Evolutionary conservation across 2,888 invertebrate species (phyloP), one percentile per base, ranked within the genome.

Genomic region (Orthosia incerta): DNA sequence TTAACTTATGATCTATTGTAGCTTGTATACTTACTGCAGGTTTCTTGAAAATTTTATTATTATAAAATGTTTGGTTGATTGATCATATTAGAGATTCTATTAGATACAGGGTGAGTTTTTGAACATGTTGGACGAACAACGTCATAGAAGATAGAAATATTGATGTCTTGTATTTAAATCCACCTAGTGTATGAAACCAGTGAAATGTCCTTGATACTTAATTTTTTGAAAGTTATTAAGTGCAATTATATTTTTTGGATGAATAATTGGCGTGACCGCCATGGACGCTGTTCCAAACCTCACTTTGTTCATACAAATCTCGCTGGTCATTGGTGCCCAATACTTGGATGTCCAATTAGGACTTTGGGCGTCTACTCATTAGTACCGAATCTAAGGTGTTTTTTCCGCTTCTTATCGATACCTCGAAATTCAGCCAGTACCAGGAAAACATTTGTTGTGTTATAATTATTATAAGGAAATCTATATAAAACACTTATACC

Each of bases 1-100:
- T 61, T 48, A 26, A 51, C 39, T 53, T 59, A 50, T 59, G 48
- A 63, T 51, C 16, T 57, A 2, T 60, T 39, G 16, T 26, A 60
- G 64, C 46, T 59, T 59, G 5, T 51, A 74, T 61, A 67, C 16
- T 55, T 46, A 31, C 3, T 56, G 18, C 39, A 15, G 48, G 67
- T 50, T 59, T 57, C 45, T 46, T 20, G 20, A 20, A 46, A 26
- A 51, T 23, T 20, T 20, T 0, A n/a, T 12, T 9, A 39, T 39
- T 5, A 51, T 26, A 53, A n/a, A 20, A 26, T 51, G n/a, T 46
- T 50, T 12, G 9, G n/a, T 50, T 26, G n/a, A 55, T 55, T 20
- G 20, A 31, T 50, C 18, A 20, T 56, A 20, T 20, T 57, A 12
- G 23, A 1, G 1, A n/a, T 72, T 60, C 1, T 31, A 53, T 60